A percentile compares a stretch with the other conserved stretches of the same genome.
These are phyloP conservation scores for Apamea anceps DNA, from an alignment of 2,888 invertebrate genomes.

Conservation along the genomic window DNA sequence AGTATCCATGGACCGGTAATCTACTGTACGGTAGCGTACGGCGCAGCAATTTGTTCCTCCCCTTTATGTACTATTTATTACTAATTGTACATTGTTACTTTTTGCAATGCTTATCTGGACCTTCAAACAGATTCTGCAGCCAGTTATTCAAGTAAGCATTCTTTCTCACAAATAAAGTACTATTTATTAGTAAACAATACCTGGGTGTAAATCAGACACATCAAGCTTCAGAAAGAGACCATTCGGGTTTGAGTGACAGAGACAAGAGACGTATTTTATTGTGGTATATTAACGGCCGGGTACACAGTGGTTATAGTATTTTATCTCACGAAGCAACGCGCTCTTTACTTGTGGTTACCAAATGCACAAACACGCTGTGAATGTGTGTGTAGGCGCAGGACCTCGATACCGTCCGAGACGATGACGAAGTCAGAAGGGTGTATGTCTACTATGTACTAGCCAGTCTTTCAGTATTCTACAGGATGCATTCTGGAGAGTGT, in stretches of 20 bases:
- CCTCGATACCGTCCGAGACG: too few relatives aligned
- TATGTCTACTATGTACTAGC: too few relatives aligned
- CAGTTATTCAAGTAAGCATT: slow-evolving; percentile 47
- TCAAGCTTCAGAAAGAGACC: too few relatives aligned
- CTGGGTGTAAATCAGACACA: neutral
- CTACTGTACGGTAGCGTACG: neutral
- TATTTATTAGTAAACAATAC: neutral
- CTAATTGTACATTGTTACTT: neutral
- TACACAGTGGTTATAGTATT: neutral
- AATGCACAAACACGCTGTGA: neutral
- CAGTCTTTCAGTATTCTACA: too few relatives aligned
- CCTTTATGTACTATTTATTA: neutral
- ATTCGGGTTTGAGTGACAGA: too few relatives aligned
- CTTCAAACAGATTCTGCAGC: slow-evolving; percentile 27
- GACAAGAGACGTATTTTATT: neutral
- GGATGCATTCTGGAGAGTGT: too few relatives aligned
- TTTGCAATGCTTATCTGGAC: slow-evolving; percentile 42
- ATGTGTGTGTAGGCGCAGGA: neutral
- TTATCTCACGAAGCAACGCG: neutral
- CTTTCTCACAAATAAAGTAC: neutral
- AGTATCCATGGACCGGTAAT: neutral
- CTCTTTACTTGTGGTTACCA: neutral
- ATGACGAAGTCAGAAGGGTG: too few relatives aligned
- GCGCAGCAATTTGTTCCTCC: neutral
- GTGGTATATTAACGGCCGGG: too few relatives aligned